Evolutionary conservation across 2,113 vertebrate genomes (phyloP).

Genomic region (Oreochromis tanganicae): DNA sequence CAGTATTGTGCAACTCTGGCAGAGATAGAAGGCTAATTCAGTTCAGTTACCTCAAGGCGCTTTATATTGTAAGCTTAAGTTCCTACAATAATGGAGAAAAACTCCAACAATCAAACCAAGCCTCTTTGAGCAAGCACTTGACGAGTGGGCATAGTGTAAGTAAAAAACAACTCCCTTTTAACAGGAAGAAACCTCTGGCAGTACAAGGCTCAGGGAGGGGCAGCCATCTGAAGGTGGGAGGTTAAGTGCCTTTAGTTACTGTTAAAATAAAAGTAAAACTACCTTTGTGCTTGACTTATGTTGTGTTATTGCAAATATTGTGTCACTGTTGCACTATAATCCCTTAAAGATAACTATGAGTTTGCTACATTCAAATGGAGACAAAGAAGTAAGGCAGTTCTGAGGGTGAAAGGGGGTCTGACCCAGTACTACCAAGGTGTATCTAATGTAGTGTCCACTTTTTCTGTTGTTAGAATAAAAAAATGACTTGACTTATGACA

Average conservation of each 20-base stretch:
- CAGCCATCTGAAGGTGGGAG: background rate
- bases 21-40: background rate
- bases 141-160: background rate
- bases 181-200: background rate
- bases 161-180: background rate
- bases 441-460: background rate
- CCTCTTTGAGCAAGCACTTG: background rate
- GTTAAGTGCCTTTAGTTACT: background rate
- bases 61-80: background rate
- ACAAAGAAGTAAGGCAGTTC: background rate
- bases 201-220: background rate
- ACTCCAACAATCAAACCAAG: background rate
- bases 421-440: background rate
- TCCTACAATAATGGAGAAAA: background rate
- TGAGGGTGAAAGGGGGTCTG: background rate
- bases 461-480: background rate
- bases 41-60: background rate
- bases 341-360: background rate
- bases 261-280: background rate
- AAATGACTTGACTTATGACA: background rate
- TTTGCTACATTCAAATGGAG: background rate
- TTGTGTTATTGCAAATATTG: background rate
- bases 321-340: background rate
- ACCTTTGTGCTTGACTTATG: background rate
- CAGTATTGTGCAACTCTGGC: background rate